Evolutionary conservation across 2,888 invertebrate genomes (phyloP).

Genomic region (Nysson spinosus): DNA sequence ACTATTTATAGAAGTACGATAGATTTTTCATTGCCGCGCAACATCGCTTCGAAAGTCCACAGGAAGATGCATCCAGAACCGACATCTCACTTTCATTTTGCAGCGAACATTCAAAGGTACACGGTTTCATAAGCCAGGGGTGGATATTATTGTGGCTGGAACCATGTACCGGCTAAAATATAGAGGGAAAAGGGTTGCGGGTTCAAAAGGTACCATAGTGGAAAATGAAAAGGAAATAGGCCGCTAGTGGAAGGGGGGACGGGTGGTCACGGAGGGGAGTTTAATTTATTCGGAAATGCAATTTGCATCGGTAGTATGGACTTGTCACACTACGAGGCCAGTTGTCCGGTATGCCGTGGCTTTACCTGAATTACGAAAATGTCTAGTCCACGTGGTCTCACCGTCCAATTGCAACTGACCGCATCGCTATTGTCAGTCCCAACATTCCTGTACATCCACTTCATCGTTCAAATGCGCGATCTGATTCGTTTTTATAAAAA

Average conservation of each 20-base stretch:
- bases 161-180: neutral
- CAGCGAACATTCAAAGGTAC: too few relatives aligned
- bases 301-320: conserved; percentile 13
- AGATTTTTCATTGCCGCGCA: too few relatives aligned
- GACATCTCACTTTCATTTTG: too few relatives aligned
- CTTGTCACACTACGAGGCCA: conserved; percentile 22
- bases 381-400: conserved; percentile 28
- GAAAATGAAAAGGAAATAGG: neutral
- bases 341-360: conserved; percentile 26
- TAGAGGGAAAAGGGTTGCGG: too few relatives aligned
- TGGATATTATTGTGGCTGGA: neutral
- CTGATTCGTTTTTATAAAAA: neutral
- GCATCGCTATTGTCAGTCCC: conserved; percentile 17
- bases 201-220: neutral
- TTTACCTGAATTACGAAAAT: conserved; percentile 38
- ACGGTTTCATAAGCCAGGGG: neutral
- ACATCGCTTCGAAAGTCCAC: too few relatives aligned
- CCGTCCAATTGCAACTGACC: conserved; percentile 26
- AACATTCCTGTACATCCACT: conserved; percentile 2
- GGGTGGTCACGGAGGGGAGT: neutral
- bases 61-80: too few relatives aligned
- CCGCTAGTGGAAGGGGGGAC: neutral
- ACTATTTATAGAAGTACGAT: too few relatives aligned
- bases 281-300: conserved; percentile 39
- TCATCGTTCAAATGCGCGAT: neutral